Conservation (phyloP, 2,888 invertebrate species). For the Junonia oenone region DNA sequence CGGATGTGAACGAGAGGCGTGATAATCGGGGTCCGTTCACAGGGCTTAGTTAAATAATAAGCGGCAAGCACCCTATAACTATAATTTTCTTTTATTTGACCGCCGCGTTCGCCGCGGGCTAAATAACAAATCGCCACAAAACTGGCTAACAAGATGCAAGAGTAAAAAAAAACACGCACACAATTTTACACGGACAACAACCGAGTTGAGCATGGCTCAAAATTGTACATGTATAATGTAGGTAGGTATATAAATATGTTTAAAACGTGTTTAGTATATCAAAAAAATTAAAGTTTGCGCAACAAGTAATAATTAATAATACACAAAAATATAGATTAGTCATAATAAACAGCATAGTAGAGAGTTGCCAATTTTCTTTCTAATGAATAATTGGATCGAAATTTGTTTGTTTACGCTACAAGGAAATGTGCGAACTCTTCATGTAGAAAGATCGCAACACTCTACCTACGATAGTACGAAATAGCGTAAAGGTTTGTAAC, state of each 20-base stretch:
- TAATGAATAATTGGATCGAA: not conserved
- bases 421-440: not conserved
- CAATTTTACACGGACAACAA: constrained; percentile 41
- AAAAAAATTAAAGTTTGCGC: not conserved
- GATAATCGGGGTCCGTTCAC: constrained; percentile 62
- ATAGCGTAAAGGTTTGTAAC: constrained; percentile 40
- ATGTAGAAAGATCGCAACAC: constrained; percentile 21
- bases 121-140: constrained; percentile 53
- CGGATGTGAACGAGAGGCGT: constrained; percentile 44
- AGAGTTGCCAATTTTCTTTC: not conserved
- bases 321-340: too few species aligned
- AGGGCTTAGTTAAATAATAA: constrained; percentile 74
- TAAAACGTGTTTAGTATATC: not conserved
- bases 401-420: not conserved
- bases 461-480: constrained; percentile 28
- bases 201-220: constrained; percentile 40
- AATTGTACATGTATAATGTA: constrained; percentile 9
- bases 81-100: constrained; percentile 71
- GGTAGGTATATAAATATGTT: too few species aligned
- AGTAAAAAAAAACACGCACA: constrained; percentile 53
- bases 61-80: constrained; percentile 68
- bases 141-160: constrained; percentile 63
- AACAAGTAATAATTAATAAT: not conserved
- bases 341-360: not conserved
- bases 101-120: constrained; percentile 53